Conservation (phyloP, 1,140 invertebrate genomes). For the Ostrea edulis region DNA sequence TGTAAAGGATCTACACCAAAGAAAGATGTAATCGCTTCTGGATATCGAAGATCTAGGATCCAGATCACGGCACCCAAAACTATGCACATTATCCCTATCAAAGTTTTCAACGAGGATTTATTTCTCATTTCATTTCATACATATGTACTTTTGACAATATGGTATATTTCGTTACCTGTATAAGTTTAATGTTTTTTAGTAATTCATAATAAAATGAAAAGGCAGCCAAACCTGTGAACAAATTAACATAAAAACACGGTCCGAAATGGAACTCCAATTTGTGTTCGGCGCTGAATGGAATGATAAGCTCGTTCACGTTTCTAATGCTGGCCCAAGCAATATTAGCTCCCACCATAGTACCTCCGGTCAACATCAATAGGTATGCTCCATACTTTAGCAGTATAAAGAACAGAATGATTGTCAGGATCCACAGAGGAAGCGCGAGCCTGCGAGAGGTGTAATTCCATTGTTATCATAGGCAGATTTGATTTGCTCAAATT, state of each 20-base stretch:
- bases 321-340: constrained; percentile 91
- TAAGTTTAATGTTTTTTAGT: not conserved
- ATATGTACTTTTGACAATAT: not conserved
- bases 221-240: constrained; percentile 87
- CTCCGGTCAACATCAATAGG: constrained; percentile 88
- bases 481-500: too few species aligned
- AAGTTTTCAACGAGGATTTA: not conserved
- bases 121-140: not conserved
- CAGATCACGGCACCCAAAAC: not conserved
- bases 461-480: not conserved
- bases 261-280: constrained; percentile 83
- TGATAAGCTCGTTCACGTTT: constrained; percentile 89
- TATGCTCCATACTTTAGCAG: constrained; percentile 96
- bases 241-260: constrained; percentile 95
- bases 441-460: constrained; percentile 85
- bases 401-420: constrained; percentile 94
- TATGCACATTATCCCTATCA: not conserved
- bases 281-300: constrained; percentile 85
- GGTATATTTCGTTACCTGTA: not conserved
- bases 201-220: not conserved
- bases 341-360: constrained; percentile 86
- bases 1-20: constrained; percentile 83
- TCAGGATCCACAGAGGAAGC: constrained; percentile 93
- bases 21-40: constrained; percentile 80
- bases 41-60: constrained; percentile 61